Conservation (phyloP, 2,888 invertebrate species). For the Chrysomela aeneicollis region DNA sequence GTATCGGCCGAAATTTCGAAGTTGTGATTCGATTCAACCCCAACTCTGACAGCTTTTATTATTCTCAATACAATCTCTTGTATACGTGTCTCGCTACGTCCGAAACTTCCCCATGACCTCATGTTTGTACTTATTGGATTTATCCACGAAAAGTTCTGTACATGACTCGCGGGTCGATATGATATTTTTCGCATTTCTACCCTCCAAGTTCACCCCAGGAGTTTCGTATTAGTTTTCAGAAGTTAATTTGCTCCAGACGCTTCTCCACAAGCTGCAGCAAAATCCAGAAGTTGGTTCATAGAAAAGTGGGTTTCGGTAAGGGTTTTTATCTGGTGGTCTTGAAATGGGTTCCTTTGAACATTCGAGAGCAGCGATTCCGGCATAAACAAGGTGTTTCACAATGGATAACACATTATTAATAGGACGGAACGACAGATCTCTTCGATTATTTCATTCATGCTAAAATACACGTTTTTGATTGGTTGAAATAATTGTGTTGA, state of each 20-base stretch:
- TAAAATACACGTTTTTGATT: no score
- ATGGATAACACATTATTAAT: no score
- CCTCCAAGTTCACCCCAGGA: neutral
- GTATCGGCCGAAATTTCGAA: no score
- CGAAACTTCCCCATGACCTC: neutral
- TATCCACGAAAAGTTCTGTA: neutral
- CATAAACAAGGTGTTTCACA: no score
- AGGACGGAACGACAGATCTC: no score
- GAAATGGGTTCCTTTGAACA: no score
- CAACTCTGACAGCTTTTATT: neutral
- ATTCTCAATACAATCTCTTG: neutral
- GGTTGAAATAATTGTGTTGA: no score
- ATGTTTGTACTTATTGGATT: constrained; percentile 16
- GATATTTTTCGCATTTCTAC: constrained; percentile 4
- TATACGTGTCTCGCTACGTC: neutral
- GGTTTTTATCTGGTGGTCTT: neutral
- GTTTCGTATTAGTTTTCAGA: constrained; percentile 7
- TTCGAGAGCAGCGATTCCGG: no score
- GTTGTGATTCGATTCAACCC: no score
- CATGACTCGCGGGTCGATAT: neutral
- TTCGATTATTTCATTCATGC: no score
- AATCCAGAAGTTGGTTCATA: neutral
- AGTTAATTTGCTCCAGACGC: neutral
- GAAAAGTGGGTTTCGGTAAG: neutral
- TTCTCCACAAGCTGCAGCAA: neutral